Percentiles rank a stretch among this genome's conserved stretches.
phyloP scores from a whole-genome alignment of 2,113 vertebrate genomes.

The Sturnus vulgaris region DNA sequence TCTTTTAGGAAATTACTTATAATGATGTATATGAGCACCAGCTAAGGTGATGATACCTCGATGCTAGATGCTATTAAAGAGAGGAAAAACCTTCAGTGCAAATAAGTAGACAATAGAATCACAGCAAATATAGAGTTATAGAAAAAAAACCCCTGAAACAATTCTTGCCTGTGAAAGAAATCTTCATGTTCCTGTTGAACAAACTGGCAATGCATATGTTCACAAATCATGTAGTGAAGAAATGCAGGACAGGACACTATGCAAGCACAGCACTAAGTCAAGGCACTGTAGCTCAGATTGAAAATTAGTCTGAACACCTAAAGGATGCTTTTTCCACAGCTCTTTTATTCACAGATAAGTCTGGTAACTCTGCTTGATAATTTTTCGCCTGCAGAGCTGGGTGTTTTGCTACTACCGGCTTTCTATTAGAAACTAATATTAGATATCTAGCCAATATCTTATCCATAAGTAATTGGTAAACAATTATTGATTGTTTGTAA shows the following conservation, averaged over 20 bases:
- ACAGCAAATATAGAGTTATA: not conserved
- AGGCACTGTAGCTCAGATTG: not conserved
- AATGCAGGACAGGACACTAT: not conserved
- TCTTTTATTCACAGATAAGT: not conserved
- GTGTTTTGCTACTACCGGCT: not conserved
- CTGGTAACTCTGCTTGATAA: not conserved
- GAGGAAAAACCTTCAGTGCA: not conserved
- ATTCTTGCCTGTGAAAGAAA: not conserved
- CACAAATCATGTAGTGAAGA: not conserved
- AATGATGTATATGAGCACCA: not conserved
- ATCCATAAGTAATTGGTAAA: not conserved
- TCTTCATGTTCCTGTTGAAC: not conserved
- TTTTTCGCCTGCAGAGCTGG: not conserved
- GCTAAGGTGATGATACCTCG: not conserved
- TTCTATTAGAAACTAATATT: not conserved
- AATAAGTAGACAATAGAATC: not conserved
- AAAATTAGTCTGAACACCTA: not conserved
- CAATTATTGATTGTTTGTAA: not conserved
- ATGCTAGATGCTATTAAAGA: not conserved
- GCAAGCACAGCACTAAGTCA: not conserved
- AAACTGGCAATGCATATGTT: not conserved
- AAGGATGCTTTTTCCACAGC: not conserved
- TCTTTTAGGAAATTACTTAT: not conserved
- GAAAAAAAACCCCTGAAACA: fast-evolving
- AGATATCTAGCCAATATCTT: not conserved